Conservation (phyloP, 1,140 invertebrate species). For the Diachasma alloeum region DNA sequence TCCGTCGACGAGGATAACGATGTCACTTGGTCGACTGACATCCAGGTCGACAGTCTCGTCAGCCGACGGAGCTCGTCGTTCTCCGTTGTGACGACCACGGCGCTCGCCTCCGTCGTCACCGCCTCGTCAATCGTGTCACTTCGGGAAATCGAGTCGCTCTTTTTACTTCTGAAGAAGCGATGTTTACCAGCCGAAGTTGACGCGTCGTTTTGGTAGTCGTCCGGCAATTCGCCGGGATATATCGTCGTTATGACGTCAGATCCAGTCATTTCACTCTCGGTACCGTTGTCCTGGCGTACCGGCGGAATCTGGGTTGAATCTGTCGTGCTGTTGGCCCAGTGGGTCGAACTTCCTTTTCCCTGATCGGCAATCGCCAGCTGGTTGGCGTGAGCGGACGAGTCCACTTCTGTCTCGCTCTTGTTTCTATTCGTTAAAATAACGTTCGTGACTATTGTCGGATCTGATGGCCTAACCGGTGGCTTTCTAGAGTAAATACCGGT, state of each 20-base stretch:
- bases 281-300: conserved; percentile 3
- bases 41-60: conserved; percentile 26
- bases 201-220: conserved; percentile 1
- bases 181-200: not conserved
- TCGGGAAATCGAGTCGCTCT: not conserved
- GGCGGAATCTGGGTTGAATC: conserved; percentile 43
- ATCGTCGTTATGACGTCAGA: not conserved
- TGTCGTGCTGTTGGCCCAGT: conserved; percentile 26
- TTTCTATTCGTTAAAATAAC: conserved; percentile 43
- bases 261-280: conserved; percentile 14
- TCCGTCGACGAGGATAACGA: not conserved
- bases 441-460: conserved; percentile 52
- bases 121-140: not conserved
- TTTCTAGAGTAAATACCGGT: conserved; percentile 48
- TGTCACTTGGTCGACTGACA: conserved; percentile 25
- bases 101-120: not conserved
- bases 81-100: not conserved
- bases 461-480: conserved; percentile 36
- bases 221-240: not conserved
- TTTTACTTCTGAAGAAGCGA: not conserved
- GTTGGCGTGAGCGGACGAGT: conserved; percentile 41
- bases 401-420: conserved; percentile 16
- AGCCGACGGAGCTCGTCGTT: not conserved
- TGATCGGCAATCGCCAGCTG: conserved; percentile 25
- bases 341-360: conserved; percentile 34